Evolutionary conservation across 2,113 vertebrate genomes (phyloP), one percentile per base, ranked within the genome.

Genomic region (Pluvianellus socialis): DNA sequence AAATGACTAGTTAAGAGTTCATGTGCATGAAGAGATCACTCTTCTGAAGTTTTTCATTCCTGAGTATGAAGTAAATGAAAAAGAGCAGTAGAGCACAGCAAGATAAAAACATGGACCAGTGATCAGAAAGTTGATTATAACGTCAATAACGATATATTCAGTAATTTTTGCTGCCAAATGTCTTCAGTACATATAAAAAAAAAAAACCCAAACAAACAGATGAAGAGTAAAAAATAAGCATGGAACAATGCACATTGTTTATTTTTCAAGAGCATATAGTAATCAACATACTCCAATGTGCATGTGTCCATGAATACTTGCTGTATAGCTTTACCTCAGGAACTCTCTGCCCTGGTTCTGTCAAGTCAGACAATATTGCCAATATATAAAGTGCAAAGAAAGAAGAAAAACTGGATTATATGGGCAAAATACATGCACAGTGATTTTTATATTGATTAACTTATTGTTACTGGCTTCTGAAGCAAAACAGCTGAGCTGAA

Each of bases 101-200:
- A 91, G 55, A 82, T 71, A 88, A 92, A 95, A 96, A 52, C 26
- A 86, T 12, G 50, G 38, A 14, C 38, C 77, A 85, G 40, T 85
- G 74, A 91, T 85, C 71, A 96, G 67, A 65, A 96, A 76, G 45
- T 44, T 80, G 49, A 79, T 92, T 95, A 55, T 38, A 76, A 72
- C 38, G 45, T 83, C 76, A 62, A 20, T 92, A 81, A 93, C 17
- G 11, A 15, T 26, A 17, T 35, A 65, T 35, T 91, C 27, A 35
- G 32, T 77, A 89, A 82, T 70, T 82, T 88, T 76, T 91, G 33
- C 30, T 82, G 49, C 40, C 32, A 85, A 47, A 79, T 62, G 8
- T 55, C 77, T 85, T 81, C 40, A 62, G 20, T 32, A 68, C 6
- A 38, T 22, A 6, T 27, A 50, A 67, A 74, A 70, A 53, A 47